Percentiles rank a stretch among this genome's conserved stretches.
Conservation (phyloP, 2,797 vertebrate species). For the Petrocephalus sullivani region DNA sequence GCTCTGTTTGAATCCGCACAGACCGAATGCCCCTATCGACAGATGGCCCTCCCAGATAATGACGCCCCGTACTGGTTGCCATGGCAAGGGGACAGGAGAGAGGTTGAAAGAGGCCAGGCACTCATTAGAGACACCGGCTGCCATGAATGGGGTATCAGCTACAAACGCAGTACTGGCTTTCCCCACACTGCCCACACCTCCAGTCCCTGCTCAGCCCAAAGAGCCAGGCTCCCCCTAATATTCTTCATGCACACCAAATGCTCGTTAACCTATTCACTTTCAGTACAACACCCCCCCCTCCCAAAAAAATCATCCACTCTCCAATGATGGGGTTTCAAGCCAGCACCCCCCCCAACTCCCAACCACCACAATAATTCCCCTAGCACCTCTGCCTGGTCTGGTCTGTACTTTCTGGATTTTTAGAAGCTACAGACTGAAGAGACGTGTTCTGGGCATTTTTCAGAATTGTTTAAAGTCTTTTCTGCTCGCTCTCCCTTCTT, state of each 20-base stretch:
- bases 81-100: constrained; percentile 62
- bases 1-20: constrained; percentile 32
- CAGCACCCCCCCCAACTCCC: neutral
- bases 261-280: constrained; percentile 22
- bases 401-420: neutral
- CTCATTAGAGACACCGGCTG: constrained; percentile 65
- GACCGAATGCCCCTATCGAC: constrained; percentile 51
- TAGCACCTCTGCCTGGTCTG: neutral
- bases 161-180: constrained; percentile 34
- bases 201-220: constrained; percentile 58
- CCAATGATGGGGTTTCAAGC: neutral
- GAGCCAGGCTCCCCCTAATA: constrained; percentile 54
- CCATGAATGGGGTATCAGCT: constrained; percentile 50
- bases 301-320: neutral
- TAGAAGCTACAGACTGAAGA: neutral
- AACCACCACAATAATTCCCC: neutral
- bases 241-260: constrained; percentile 10
- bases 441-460: neutral
- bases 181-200: constrained; percentile 53
- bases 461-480: neutral
- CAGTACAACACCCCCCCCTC: neutral
- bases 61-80: constrained; percentile 62
- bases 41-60: constrained; percentile 64
- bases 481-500: neutral
- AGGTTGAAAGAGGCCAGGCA: constrained; percentile 58